These are phyloP conservation scores for Trypoxylus dichotomus DNA, from an alignment of 1,140 invertebrate genomes.

Conservation along the genomic window DNA sequence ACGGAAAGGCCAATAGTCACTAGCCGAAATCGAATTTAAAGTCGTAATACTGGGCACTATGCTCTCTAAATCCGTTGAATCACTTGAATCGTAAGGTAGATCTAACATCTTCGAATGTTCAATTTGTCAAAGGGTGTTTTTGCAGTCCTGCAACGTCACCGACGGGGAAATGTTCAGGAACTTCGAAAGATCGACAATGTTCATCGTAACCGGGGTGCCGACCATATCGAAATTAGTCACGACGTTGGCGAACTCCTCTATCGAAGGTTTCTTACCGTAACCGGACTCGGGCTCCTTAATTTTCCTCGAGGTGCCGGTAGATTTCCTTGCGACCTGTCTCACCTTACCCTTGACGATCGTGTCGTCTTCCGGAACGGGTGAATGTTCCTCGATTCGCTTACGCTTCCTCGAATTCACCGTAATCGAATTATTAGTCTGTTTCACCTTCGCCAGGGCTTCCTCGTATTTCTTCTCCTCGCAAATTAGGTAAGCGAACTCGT, in stretches of 20 bases:
- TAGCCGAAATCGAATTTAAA: not conserved
- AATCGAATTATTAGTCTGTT: not conserved
- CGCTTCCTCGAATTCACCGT: not conserved
- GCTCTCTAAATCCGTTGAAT: not conserved
- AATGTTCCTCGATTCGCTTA: not conserved
- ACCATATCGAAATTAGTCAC: not conserved
- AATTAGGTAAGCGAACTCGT: not conserved
- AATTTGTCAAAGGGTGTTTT: not conserved
- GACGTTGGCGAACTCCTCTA: not conserved
- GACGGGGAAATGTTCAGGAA: not conserved
- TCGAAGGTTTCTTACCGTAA: not conserved
- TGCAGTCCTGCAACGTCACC: not conserved
- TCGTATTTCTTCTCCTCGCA: not conserved
- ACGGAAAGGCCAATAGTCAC: not conserved
- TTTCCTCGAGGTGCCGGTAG: not conserved
- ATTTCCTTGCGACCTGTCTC: not conserved
- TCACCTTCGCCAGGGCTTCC: not conserved
- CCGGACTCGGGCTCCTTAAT: not conserved
- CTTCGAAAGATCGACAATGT: not conserved
- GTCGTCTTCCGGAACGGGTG: not conserved
- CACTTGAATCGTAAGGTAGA: not conserved
- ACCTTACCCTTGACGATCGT: not conserved
- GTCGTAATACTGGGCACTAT: not conserved
- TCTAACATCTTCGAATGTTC: not conserved
- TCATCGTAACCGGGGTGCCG: not conserved